Conservation (phyloP, 2,113 vertebrate species). For the Gallinago paraguaiae region DNA sequence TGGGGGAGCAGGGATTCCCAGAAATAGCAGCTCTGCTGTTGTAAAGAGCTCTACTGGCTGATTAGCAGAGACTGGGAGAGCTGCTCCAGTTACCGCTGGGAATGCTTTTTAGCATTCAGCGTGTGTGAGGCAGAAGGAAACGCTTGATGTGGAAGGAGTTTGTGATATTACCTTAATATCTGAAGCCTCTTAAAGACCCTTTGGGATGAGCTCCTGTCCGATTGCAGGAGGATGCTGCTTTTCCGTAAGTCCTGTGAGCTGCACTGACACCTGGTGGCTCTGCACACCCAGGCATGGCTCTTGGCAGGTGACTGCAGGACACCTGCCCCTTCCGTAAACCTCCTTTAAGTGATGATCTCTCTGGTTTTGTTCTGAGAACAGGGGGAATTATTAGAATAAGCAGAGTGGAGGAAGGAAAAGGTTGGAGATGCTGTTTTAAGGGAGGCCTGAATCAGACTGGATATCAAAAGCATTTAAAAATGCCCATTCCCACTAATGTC, state of each 20-base stretch:
- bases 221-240: fast-evolving
- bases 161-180: fast-evolving
- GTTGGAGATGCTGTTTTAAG: not conserved
- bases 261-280: not conserved
- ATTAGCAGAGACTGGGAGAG: not conserved
- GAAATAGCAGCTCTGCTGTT: not conserved
- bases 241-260: not conserved
- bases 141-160: not conserved
- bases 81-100: not conserved
- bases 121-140: not conserved
- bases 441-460: not conserved
- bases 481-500: not conserved
- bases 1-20: not conserved
- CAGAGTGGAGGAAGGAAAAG: not conserved
- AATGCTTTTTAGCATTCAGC: not conserved
- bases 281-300: fast-evolving
- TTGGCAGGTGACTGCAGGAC: too few relatives aligned
- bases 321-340: not conserved
- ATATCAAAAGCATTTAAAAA: not conserved
- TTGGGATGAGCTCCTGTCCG: too few relatives aligned
- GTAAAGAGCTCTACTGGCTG: not conserved
- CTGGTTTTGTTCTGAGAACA: not conserved
- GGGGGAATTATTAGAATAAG: not conserved
- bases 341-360: not conserved
- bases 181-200: not conserved